Base-by-base conservation (phyloP, 1,140 invertebrate genomes). In the Dendroctonus valens region DNA sequence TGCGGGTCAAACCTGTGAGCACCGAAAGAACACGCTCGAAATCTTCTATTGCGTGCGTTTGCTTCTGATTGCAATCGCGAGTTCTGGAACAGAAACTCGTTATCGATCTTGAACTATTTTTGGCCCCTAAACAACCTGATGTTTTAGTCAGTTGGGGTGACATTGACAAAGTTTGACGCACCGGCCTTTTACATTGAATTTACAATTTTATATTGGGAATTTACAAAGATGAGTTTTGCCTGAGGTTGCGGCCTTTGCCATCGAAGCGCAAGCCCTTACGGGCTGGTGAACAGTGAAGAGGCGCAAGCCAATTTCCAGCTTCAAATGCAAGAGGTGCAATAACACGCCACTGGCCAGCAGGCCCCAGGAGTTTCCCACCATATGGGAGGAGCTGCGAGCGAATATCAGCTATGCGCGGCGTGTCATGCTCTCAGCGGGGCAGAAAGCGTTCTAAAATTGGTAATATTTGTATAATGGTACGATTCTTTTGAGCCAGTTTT, bases 321-420 rank as follows among this genome's bases (percentile, higher is more conserved):
- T n/a, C 11, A 55, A 55, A 41, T 26, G 53, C 14, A 55, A 55
- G 14, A 14, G 8, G 8, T 39, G 39, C 11, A 55, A 55, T 14
- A 40, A 4, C 11, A 7, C 53, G 39, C 5, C 39, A 12, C 14
- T 55, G 5, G 11, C 6, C 11, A 41, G 11, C 9, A 37, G 6
- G 26, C 14, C 8, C 42, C 42, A 40, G 37, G 37, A 55, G 26
- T 46, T 59, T 12, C 57, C 57, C 0, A 46, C 57, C 8, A 59
- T 59, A n/a, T 87, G 85, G 85, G 83, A 82, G 67, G 86, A 88
- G 74, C 76, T 88, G 44, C 81, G 86, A 72, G 78, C 79, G 49
- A 83, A 83, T 61, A 78, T 60, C 82, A 86, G 26, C 26, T 26
- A 2, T 26, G 26, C 26, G 26, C 26, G 26, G 26, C 26, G 26